These are phyloP conservation scores for Athripsodes cinereus DNA, from an alignment of 2,888 invertebrate species.

Conservation along the genomic window DNA sequence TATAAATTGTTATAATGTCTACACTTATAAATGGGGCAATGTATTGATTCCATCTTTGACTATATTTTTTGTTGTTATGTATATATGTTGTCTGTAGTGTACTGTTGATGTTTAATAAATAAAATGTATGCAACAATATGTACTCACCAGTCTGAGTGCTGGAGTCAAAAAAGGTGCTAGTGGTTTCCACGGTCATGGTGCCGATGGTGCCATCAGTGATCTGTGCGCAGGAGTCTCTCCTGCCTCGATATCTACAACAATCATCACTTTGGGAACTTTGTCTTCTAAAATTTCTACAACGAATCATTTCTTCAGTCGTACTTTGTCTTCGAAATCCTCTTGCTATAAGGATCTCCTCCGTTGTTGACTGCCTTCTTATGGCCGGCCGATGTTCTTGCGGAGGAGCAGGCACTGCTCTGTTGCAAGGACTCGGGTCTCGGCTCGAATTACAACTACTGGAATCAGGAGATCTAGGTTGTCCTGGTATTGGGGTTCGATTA, in stretches of 20 bases:
- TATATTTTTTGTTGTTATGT: too few relatives aligned
- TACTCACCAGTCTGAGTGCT: constrained; percentile 87
- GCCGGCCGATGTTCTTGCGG: constrained; percentile 61
- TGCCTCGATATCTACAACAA: constrained; percentile 61
- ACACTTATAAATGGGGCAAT: too few relatives aligned
- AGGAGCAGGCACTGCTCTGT: constrained; percentile 46
- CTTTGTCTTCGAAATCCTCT: constrained; percentile 85
- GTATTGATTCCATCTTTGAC: too few relatives aligned
- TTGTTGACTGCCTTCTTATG: constrained; percentile 81
- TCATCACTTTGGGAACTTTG: constrained; percentile 88
- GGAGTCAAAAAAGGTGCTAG: constrained; percentile 87
- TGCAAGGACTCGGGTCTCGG: constrained; percentile 79
- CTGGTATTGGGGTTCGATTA: constrained; percentile 33
- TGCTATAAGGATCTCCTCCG: constrained; percentile 86
- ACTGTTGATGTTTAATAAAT: neutral
- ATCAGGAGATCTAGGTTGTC: constrained; percentile 58
- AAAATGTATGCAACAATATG: constrained; percentile 2
- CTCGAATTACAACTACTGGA: constrained; percentile 73
- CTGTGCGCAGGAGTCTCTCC: constrained; percentile 82
- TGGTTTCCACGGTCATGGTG: constrained; percentile 89
- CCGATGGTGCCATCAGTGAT: constrained; percentile 88
- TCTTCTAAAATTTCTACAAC: constrained; percentile 84
- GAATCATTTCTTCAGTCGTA: constrained; percentile 89
- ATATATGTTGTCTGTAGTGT: neutral
- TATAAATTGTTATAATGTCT: too few relatives aligned